A percentile compares a stretch with the other conserved stretches of the same genome.
Evolutionary conservation across 2,888 invertebrate species (phyloP).

Genomic region (Pinctada fucata): DNA sequence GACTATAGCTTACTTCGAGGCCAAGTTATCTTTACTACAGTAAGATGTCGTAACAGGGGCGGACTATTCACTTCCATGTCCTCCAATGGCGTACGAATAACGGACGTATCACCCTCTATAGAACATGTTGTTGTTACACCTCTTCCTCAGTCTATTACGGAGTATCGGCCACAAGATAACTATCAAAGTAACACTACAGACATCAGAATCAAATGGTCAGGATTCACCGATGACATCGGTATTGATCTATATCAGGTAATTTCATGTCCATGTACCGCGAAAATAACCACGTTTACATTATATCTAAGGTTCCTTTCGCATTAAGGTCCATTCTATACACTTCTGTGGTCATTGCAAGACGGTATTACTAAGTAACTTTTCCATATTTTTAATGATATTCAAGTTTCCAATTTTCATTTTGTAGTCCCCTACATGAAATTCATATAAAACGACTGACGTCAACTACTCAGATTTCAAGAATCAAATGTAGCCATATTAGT

Average conservation of each 20-base stretch:
- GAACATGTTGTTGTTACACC: conserved; percentile 38
- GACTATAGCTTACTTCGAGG: neutral
- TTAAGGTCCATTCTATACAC: too few relatives aligned
- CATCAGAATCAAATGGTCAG: conserved; percentile 46
- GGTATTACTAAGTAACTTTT: too few relatives aligned
- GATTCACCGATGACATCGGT: conserved; percentile 43
- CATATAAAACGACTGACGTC: too few relatives aligned
- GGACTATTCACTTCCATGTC: conserved; percentile 35
- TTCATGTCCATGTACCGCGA: neutral
- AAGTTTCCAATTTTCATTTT: too few relatives aligned
- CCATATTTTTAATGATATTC: too few relatives aligned
- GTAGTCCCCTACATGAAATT: too few relatives aligned
- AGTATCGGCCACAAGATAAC: conserved; percentile 36
- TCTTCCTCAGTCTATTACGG: conserved; percentile 38
- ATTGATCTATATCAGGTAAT: conserved; percentile 44
- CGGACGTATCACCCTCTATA: conserved; percentile 36
- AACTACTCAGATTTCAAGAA: too few relatives aligned
- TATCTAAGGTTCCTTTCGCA: neutral
- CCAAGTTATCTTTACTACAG: conserved; percentile 28
- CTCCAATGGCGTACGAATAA: conserved; percentile 47
- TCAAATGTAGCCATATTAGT: too few relatives aligned
- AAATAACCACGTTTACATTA: neutral
- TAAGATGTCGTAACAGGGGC: conserved; percentile 45
- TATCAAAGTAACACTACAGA: conserved; percentile 42
- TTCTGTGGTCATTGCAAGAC: too few relatives aligned